phyloP scores from a whole-genome alignment of 2,113 vertebrate species.

The Pitta sordida region DNA sequence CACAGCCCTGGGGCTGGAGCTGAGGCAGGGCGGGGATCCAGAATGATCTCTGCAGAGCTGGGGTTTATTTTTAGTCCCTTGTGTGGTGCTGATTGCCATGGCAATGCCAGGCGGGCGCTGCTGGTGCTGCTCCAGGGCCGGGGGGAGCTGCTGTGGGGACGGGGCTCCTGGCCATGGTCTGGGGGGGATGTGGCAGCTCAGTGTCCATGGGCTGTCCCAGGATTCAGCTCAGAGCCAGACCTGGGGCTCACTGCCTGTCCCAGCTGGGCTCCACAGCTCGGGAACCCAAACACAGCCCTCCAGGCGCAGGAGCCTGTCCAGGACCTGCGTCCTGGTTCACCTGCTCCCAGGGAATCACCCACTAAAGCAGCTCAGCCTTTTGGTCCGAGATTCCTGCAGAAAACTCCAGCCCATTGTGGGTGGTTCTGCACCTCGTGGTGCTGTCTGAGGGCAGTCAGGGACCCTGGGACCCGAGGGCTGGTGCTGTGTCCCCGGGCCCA shows the following conservation, averaged over 20 bases:
- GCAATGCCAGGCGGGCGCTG: background rate
- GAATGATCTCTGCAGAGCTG: background rate
- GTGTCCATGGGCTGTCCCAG: accelerated
- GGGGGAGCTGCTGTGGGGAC: background rate
- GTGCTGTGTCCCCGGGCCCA: background rate
- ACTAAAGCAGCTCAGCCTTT: background rate
- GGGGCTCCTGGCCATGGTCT: accelerated
- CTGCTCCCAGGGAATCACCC: background rate
- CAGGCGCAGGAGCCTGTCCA: background rate
- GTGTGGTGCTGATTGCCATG: background rate
- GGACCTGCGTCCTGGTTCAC: background rate
- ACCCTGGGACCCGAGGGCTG: accelerated
- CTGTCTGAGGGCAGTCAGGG: background rate
- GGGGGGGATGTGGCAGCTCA: accelerated
- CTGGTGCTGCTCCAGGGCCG: background rate
- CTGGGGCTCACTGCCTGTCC: background rate
- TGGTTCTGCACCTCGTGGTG: background rate
- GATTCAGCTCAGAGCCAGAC: accelerated
- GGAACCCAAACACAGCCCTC: background rate
- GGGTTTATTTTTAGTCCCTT: background rate
- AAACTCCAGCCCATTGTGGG: accelerated
- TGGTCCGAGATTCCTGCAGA: background rate
- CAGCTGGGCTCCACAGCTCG: accelerated
- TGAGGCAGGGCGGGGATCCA: background rate
- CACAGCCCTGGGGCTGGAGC: accelerated